Conservation (phyloP, 2,113 vertebrate genomes). For the Lethenteron camtschaticum region DNA sequence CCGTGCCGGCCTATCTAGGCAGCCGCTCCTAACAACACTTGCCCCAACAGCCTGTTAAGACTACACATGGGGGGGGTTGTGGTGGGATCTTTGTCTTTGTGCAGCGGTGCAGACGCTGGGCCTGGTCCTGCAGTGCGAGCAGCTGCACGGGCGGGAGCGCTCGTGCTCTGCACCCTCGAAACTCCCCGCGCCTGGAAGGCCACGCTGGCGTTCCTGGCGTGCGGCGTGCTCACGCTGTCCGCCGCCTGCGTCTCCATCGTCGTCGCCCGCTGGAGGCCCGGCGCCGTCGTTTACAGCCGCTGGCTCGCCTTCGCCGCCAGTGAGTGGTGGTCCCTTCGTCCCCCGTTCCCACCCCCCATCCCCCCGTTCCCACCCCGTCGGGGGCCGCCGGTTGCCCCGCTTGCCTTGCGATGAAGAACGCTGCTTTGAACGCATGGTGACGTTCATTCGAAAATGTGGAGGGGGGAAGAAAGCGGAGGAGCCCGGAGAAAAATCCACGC, state of each 20-base stretch:
- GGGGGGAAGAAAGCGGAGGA: no score
- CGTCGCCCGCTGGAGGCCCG: slow-evolving; percentile 86
- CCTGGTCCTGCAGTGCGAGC: slow-evolving; percentile 80
- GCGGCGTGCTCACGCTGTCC: slow-evolving; percentile 96
- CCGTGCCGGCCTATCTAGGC: no score
- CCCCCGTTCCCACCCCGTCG: no score
- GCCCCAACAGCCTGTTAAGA: no score
- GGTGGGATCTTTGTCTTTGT: slow-evolving; percentile 11
- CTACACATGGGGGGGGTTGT: no score
- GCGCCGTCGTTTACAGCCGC: slow-evolving; percentile 86
- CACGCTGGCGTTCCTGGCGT: slow-evolving; percentile 94
- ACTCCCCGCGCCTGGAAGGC: slow-evolving; percentile 94
- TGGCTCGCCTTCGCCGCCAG: slow-evolving; percentile 94
- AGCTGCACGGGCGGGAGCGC: slow-evolving; percentile 85
- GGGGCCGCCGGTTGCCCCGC: no score
- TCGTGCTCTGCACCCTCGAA: slow-evolving; percentile 71
- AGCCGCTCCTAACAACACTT: no score
- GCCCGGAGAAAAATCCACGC: no score
- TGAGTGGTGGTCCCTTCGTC: slow-evolving; percentile 38
- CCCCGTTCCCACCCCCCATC: no score
- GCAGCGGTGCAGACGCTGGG: slow-evolving; percentile 73
- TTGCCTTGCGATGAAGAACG: no score
- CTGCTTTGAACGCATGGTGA: no score
- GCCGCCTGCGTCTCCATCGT: slow-evolving; percentile 85
- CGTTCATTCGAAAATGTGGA: no score